phyloP scores from a whole-genome alignment of 2,113 vertebrate species.

The Mustelus asterias region DNA sequence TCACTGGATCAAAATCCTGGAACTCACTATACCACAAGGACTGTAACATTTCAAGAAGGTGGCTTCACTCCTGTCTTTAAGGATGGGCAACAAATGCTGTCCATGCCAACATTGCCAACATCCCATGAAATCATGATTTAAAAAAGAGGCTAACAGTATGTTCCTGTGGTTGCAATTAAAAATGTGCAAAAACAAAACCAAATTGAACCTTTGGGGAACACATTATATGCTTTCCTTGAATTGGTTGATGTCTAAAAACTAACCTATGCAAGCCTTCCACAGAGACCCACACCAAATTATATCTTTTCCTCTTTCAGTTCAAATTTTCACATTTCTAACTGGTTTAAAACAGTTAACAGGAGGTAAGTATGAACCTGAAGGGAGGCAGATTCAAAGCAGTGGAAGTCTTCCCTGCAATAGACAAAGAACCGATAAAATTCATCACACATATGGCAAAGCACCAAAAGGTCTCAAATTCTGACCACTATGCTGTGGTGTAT shows the following conservation, averaged over 20 bases:
- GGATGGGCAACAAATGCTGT: no score
- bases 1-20: no score
- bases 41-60: no score
- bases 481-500: neutral
- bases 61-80: no score
- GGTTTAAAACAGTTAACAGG: neutral
- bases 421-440: neutral
- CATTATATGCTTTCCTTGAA: neutral
- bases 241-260: neutral
- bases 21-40: no score
- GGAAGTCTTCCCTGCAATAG: conserved; percentile 6
- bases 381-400: neutral
- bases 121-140: neutral
- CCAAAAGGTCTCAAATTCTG: neutral
- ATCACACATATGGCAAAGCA: conserved; percentile 8
- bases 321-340: neutral
- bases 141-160: neutral
- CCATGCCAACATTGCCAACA: no score
- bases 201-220: neutral
- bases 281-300: neutral
- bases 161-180: neutral
- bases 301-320: neutral
- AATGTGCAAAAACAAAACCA: neutral
- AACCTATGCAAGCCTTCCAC: neutral
- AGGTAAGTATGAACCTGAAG: neutral